Percentiles rank a stretch among this genome's conserved stretches.
Evolutionary conservation across 1,140 invertebrate species (phyloP).

Genomic region (Papilio machaon): DNA sequence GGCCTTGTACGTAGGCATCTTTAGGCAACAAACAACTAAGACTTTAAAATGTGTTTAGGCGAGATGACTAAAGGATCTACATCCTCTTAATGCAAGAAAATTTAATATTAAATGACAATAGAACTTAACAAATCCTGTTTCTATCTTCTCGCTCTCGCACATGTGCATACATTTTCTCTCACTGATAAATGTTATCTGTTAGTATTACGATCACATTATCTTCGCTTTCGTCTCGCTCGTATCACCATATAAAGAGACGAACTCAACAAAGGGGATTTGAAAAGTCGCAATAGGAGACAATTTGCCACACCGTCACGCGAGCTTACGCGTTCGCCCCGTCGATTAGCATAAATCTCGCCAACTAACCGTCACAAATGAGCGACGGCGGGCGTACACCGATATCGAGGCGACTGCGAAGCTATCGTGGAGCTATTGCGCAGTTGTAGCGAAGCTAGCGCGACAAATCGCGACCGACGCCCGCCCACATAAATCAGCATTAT

Average conservation of each 20-base stretch:
- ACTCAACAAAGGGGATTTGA: slow-evolving; percentile 59
- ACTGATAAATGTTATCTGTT: slow-evolving; percentile 42
- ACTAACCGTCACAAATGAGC: slow-evolving; percentile 78
- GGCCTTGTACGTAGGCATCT: background rate
- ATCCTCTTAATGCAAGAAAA: slow-evolving; percentile 27
- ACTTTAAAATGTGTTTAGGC: too few relatives aligned
- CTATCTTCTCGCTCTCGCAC: background rate
- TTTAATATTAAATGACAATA: background rate
- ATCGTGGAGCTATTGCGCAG: slow-evolving; percentile 38
- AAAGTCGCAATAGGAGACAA: slow-evolving; percentile 70
- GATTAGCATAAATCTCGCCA: slow-evolving; percentile 81
- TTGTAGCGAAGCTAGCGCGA: slow-evolving; percentile 64
- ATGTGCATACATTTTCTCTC: background rate
- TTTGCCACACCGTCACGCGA: slow-evolving; percentile 75
- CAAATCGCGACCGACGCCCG: slow-evolving; percentile 75
- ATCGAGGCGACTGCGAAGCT: slow-evolving; percentile 54
- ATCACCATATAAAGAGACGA: slow-evolving; percentile 56
- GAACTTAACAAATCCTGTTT: background rate
- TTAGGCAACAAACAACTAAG: background rate
- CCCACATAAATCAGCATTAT: slow-evolving; percentile 81
- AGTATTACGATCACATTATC: slow-evolving; percentile 48
- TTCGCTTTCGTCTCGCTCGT: slow-evolving; percentile 50
- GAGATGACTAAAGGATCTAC: slow-evolving; percentile 18
- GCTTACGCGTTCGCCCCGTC: slow-evolving; percentile 75
- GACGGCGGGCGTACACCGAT: slow-evolving; percentile 49